Evolutionary conservation across 2,113 vertebrate genomes (phyloP), one percentile per base, ranked within the genome.

Genomic region (Seriola rivoliana): DNA sequence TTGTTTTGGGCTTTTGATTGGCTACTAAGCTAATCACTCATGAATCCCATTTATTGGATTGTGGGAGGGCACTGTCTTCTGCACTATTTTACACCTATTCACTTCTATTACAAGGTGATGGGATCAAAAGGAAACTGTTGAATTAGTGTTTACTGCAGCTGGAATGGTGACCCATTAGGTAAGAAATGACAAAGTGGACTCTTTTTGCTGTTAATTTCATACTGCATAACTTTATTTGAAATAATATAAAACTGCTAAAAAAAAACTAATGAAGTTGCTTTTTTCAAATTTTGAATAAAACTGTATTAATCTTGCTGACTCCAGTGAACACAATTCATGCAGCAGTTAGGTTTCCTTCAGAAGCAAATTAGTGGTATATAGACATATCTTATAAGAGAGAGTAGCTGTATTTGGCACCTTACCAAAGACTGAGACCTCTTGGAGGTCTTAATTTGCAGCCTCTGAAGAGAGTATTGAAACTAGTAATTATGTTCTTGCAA

Each of bases 401-500:
- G 9, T 57, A 12, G 12, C 23, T 54, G 38, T 17, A 14, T 50
- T 21, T 65, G 72, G 23, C 9, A 29, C 5, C 14, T 44, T 38
- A 40, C 5, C 34, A 21, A 52, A 63, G 29, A 60, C 14, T 60
- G 19, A 38, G 46, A 6, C 48, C 9, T 34, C 13, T 17, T 14
- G 25, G 23, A 59, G 17, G 38, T 65, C 38, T 65, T 57, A 11
- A 29, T 74, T 68, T 69, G n/a, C 13, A 23, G 12, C 19, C 4
- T 62, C 16, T 54, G 0, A 42, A 29, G 23, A 62, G 21, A 46
- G 11, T 1, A 25, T 50, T 55, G 36, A 71, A 3, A 3, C 10
- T 14, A 23, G 11, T 0, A 55, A 42, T 63, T 3, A n/a, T 19
- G 1, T 16, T 60, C 25, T 25, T 21, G 13, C 40, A 0, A 40